Evolutionary conservation across 2,797 vertebrate species (phyloP).

Genomic region (Enteromius unitaeniatus): DNA sequence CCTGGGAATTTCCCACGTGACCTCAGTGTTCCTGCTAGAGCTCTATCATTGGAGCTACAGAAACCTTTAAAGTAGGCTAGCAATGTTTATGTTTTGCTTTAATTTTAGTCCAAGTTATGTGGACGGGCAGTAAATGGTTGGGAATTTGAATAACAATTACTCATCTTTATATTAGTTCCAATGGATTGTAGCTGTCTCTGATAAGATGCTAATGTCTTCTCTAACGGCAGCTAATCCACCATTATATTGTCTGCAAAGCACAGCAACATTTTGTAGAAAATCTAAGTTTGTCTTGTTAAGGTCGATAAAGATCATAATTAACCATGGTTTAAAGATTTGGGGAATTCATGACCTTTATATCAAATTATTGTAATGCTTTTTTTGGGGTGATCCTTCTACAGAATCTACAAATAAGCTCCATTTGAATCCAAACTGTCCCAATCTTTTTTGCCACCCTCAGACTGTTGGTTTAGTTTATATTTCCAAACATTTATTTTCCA

Average conservation of each 20-base stretch:
- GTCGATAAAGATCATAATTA: not conserved
- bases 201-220: not conserved
- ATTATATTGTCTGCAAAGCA: not conserved
- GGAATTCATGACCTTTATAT: not conserved
- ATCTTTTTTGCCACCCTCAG: too few relatives aligned
- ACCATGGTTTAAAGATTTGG: not conserved
- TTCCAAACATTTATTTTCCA: too few relatives aligned
- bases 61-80: not conserved
- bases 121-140: not conserved
- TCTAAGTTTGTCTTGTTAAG: constrained; percentile 12
- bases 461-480: too few relatives aligned
- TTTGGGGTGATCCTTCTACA: not conserved
- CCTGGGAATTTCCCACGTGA: not conserved
- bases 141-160: not conserved
- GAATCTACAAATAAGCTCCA: too few relatives aligned
- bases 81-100: not conserved
- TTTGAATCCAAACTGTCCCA: too few relatives aligned
- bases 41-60: not conserved
- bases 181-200: not conserved
- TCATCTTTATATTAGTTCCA: not conserved
- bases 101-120: not conserved
- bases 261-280: not conserved
- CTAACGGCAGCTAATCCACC: not conserved
- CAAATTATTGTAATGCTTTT: not conserved
- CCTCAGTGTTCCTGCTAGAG: not conserved